These are phyloP conservation scores for Trichogramma dendrolimi DNA, from an alignment of 2,888 invertebrate genomes.

Conservation along the genomic window DNA sequence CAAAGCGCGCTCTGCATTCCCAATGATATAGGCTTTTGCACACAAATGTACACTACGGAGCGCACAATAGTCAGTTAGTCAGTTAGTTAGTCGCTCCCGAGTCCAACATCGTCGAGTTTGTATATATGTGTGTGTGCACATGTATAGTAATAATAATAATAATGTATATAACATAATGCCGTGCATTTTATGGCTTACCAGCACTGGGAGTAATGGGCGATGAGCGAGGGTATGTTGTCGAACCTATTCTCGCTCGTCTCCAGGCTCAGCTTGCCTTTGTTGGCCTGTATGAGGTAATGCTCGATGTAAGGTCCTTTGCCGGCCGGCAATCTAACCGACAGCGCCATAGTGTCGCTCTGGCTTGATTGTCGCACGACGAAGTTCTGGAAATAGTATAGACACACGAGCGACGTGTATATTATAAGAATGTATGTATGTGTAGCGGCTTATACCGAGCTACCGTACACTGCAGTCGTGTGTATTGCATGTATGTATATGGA, in stretches of 20 bases:
- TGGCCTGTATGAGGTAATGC: constrained; percentile 90
- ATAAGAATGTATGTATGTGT: no score
- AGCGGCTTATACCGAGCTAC: no score
- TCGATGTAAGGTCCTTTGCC: constrained; percentile 90
- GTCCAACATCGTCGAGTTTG: no score
- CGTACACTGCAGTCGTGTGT: no score
- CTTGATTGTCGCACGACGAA: constrained; percentile 94
- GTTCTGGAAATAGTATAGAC: constrained; percentile 60
- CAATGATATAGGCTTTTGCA: no score
- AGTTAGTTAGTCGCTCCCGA: no score
- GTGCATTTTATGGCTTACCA: constrained; percentile 59
- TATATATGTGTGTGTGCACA: no score
- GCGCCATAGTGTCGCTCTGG: constrained; percentile 89
- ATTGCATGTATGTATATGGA: no score
- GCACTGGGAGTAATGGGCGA: constrained; percentile 90
- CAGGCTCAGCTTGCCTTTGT: constrained; percentile 74
- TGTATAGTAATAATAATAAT: neutral
- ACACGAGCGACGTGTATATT: no score
- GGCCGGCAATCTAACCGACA: constrained; percentile 83
- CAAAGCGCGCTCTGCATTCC: no score
- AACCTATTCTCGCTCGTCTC: constrained; percentile 93
- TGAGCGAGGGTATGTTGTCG: constrained; percentile 85
- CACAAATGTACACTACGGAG: no score
- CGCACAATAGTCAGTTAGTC: no score
- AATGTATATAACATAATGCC: neutral